Percentiles rank a stretch among this genome's conserved stretches.
Evolutionary conservation across 2,888 invertebrate genomes (phyloP).

Genomic region (Hypsopygia costalis): DNA sequence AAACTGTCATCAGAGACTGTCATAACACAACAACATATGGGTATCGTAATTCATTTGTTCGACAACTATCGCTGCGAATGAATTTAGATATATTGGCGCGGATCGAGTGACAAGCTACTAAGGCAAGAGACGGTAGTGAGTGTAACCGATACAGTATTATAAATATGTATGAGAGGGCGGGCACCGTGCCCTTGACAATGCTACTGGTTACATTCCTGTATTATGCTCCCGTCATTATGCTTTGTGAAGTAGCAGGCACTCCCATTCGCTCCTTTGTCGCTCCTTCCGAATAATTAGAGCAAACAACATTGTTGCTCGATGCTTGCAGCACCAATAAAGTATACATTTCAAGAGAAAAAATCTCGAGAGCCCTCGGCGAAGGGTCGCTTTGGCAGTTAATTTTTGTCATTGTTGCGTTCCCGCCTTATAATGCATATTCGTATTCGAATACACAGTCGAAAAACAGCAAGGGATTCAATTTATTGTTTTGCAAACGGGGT

Average conservation of each 20-base stretch:
- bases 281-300: slow-evolving; percentile 76
- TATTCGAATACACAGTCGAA: slow-evolving; percentile 45
- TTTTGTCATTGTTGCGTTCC: slow-evolving; percentile 65
- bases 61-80: slow-evolving; percentile 29
- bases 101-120: slow-evolving; percentile 12
- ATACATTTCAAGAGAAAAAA: slow-evolving; percentile 72
- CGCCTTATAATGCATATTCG: slow-evolving; percentile 44
- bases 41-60: slow-evolving; percentile 26
- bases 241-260: slow-evolving; percentile 60
- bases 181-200: slow-evolving; percentile 47
- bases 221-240: slow-evolving; percentile 62
- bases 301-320: slow-evolving; percentile 48
- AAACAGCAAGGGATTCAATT: slow-evolving; percentile 42
- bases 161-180: slow-evolving; percentile 75
- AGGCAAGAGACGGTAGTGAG: slow-evolving; percentile 18
- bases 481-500: slow-evolving; percentile 48
- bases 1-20: slow-evolving; percentile 26
- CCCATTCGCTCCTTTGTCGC: slow-evolving; percentile 66
- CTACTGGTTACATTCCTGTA: slow-evolving; percentile 55
- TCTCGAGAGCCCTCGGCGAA: slow-evolving; percentile 50
- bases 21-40: slow-evolving; percentile 25
- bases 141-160: slow-evolving; percentile 40
- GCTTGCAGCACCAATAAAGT: slow-evolving; percentile 59
- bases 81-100: slow-evolving; percentile 33
- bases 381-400: slow-evolving; percentile 65